A percentile compares a stretch with the other conserved stretches of the same genome.
Conservation (phyloP, 1,140 invertebrate genomes). For the Lepidurus arcticus region DNA sequence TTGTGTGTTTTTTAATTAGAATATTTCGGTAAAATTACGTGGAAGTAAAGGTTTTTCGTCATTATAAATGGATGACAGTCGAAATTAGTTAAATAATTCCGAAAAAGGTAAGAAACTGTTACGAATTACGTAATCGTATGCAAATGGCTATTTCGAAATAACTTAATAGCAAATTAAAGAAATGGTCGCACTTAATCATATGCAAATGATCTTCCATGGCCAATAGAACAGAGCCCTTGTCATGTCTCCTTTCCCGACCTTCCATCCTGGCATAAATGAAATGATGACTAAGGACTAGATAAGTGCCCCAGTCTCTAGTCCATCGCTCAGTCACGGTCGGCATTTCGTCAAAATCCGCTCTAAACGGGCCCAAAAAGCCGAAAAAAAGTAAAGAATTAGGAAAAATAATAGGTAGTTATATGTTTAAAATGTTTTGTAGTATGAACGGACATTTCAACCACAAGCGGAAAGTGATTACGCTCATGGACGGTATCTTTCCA, state of each 20-base stretch:
- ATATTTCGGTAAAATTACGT: too few species aligned
- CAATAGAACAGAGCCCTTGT: conserved; percentile 20
- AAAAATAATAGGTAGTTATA: background rate
- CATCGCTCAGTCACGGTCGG: conserved; percentile 24
- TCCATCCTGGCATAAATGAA: conserved; percentile 29
- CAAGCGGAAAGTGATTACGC: conserved; percentile 30
- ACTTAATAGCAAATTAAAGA: background rate
- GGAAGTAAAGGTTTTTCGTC: too few species aligned
- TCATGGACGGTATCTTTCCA: conserved; percentile 31
- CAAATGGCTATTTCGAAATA: background rate
- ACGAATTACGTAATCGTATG: background rate
- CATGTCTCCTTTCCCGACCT: conserved; percentile 6
- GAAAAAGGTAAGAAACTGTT: too few species aligned
- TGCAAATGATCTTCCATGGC: conserved; percentile 24
- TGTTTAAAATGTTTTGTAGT: background rate
- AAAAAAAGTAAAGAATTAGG: background rate
- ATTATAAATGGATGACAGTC: too few species aligned
- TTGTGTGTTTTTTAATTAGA: too few species aligned
- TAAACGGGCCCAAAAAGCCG: background rate
- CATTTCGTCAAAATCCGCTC: conserved; percentile 17
- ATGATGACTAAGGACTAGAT: conserved; percentile 17
- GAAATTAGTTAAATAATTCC: too few species aligned
- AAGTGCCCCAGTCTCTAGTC: conserved; percentile 27
- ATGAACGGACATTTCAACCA: conserved; percentile 31
- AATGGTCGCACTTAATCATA: conserved; percentile 17